A percentile compares a stretch with the other conserved stretches of the same genome.
Conservation (phyloP, 30 jellyfish, hydroid and myxozoan genomes). For the Aurelia sp. region DNA sequence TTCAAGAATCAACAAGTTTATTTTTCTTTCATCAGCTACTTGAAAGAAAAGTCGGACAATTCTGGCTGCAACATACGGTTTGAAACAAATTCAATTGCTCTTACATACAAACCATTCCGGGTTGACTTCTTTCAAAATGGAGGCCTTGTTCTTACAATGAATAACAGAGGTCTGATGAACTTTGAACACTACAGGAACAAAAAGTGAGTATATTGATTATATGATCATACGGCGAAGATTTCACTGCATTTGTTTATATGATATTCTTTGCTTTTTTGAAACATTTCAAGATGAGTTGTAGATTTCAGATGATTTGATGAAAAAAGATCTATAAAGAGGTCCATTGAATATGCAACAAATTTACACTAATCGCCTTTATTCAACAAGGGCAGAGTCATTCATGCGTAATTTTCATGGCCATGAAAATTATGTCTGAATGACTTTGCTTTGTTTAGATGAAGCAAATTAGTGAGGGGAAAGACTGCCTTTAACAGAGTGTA, state of each 20-base stretch:
- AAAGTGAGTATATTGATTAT: conserved; percentile 40
- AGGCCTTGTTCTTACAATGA: conserved; percentile 71
- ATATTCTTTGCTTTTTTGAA: background rate
- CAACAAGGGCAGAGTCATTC: too few relatives aligned
- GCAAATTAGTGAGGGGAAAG: too few relatives aligned
- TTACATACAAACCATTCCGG: conserved; percentile 82
- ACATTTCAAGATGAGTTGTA: too few relatives aligned
- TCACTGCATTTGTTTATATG: background rate
- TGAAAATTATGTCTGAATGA: too few relatives aligned
- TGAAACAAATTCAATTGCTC: conserved; percentile 67
- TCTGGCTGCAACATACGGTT: conserved; percentile 69
- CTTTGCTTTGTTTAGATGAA: too few relatives aligned
- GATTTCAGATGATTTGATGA: too few relatives aligned
- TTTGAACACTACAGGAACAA: conserved; percentile 91
- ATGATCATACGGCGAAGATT: too few relatives aligned
- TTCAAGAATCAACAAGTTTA: background rate
- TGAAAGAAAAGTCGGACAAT: conserved; percentile 59
- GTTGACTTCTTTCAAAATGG: conserved; percentile 84
- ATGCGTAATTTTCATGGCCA: too few relatives aligned
- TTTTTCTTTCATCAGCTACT: background rate
- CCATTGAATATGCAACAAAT: too few relatives aligned
- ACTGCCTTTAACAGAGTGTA: too few relatives aligned
- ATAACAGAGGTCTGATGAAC: conserved; percentile 90
- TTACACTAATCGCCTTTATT: too few relatives aligned
- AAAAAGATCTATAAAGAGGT: too few relatives aligned